phyloP scores from a whole-genome alignment of 2,888 invertebrate genomes.

The Agriopis marginaria region DNA sequence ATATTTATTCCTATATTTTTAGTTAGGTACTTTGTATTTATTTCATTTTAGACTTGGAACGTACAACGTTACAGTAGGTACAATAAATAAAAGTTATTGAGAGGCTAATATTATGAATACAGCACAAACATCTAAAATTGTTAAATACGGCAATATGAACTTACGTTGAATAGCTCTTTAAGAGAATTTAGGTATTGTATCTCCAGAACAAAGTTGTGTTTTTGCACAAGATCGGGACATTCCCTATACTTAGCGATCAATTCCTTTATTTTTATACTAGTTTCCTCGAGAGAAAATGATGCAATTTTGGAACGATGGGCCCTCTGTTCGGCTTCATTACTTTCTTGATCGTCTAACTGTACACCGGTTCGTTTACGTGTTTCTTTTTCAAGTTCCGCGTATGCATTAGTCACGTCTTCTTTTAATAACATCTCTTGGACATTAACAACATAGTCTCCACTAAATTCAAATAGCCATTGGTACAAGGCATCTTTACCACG shows the following conservation, averaged over 20 bases:
- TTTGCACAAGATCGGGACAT: constrained; percentile 7
- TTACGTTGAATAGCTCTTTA: constrained; percentile 61
- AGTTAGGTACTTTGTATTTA: too few species aligned
- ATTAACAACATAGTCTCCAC: constrained; percentile 39
- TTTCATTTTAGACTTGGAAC: too few species aligned
- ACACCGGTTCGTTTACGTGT: constrained; percentile 52
- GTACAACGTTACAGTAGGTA: too few species aligned
- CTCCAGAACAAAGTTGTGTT: constrained; percentile 28
- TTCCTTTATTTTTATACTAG: constrained; percentile 46
- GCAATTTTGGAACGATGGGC: constrained; percentile 38
- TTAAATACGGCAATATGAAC: constrained; percentile 34
- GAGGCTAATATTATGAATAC: background rate
- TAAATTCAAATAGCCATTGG: constrained; percentile 67
- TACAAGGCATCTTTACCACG: constrained; percentile 53
- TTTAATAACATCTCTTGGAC: constrained; percentile 39
- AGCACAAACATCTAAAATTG: background rate
- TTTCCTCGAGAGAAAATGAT: constrained; percentile 54
- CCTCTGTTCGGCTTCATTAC: constrained; percentile 24
- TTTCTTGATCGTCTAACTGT: constrained; percentile 55
- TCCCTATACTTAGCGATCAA: constrained; percentile 43
- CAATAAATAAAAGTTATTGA: background rate
- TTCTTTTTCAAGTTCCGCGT: constrained; percentile 49
- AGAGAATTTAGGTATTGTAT: constrained; percentile 51
- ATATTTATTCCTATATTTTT: too few species aligned
- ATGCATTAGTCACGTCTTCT: constrained; percentile 40